A percentile compares a stretch with the other conserved stretches of the same genome.
Evolutionary conservation across 2,888 invertebrate species (phyloP).

Genomic region (Andrena trimmerana): DNA sequence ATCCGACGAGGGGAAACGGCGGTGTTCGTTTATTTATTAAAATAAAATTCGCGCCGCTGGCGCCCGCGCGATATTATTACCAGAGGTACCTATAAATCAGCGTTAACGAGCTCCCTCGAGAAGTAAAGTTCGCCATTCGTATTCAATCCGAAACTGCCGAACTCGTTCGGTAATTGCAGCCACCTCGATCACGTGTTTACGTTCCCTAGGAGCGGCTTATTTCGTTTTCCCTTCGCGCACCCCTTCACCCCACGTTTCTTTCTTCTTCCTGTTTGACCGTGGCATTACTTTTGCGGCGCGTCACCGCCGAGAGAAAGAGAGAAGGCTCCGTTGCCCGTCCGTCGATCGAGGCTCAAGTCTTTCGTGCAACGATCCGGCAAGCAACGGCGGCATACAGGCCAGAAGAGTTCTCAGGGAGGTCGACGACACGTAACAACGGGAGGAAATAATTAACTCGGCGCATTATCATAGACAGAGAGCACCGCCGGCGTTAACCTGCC

Average conservation of each 20-base stretch:
- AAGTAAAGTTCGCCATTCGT: background rate
- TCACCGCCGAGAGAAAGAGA: background rate
- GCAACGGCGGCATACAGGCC: slow-evolving; percentile 37
- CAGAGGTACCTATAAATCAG: background rate
- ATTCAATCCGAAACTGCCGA: slow-evolving; percentile 39
- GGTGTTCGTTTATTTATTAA: no score
- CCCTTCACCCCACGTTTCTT: background rate
- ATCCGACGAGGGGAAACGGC: no score
- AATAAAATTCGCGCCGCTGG: background rate
- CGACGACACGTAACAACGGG: slow-evolving; percentile 68
- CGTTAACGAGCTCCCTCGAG: slow-evolving; percentile 13
- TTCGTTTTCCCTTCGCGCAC: slow-evolving; percentile 28
- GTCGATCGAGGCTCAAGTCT: slow-evolving; percentile 53
- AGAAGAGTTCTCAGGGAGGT: slow-evolving; percentile 67
- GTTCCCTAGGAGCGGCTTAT: slow-evolving; percentile 12
- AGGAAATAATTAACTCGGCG: slow-evolving; percentile 68
- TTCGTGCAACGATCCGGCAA: slow-evolving; percentile 46
- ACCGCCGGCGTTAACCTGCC: slow-evolving; percentile 43
- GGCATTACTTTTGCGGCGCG: slow-evolving; percentile 7
- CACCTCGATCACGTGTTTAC: slow-evolving; percentile 15
- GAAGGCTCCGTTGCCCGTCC: slow-evolving; percentile 11
- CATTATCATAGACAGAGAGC: slow-evolving; percentile 63
- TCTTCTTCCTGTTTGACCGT: background rate
- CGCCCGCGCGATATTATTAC: background rate
- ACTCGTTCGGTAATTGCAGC: slow-evolving; percentile 35